Percentiles rank a stretch among this genome's conserved stretches.
Evolutionary conservation across 2,797 vertebrate species (phyloP).

Genomic region (Rhodeus uyekii): DNA sequence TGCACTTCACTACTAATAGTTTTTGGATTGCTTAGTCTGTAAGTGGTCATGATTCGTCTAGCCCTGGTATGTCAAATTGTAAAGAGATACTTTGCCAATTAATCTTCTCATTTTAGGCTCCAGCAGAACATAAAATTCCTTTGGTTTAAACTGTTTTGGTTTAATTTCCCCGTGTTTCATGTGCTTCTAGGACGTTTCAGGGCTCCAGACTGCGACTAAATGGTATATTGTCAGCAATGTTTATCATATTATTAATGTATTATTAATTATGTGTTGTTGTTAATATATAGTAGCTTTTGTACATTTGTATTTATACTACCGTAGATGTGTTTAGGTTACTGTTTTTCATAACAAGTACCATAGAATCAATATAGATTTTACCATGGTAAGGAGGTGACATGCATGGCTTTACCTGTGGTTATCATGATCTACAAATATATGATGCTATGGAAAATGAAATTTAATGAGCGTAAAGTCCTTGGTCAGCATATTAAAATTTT

Average conservation of each 20-base stretch:
- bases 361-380: neutral
- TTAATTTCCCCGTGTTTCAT: conserved; percentile 13
- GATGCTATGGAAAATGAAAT: neutral
- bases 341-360: neutral
- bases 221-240: neutral
- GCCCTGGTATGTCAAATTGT: conserved; percentile 7
- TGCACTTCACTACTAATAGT: conserved; percentile 12
- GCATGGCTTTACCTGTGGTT: neutral
- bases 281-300: too few relatives aligned
- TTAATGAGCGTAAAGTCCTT: too few relatives aligned
- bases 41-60: neutral
- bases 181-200: conserved; percentile 15
- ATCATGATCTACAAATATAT: neutral
- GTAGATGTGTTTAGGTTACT: too few relatives aligned
- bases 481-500: too few relatives aligned
- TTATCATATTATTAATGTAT: neutral
- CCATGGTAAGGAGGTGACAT: neutral
- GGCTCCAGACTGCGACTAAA: neutral
- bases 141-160: conserved; percentile 1
- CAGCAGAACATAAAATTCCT: conserved; percentile 5
- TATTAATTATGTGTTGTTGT: too few relatives aligned
- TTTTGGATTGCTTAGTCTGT: neutral
- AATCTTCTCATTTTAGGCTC: conserved; percentile 26
- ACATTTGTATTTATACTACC: neutral
- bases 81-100: conserved; percentile 28